Conservation (phyloP, 1,140 invertebrate species). For the Diorhabda carinulata region DNA sequence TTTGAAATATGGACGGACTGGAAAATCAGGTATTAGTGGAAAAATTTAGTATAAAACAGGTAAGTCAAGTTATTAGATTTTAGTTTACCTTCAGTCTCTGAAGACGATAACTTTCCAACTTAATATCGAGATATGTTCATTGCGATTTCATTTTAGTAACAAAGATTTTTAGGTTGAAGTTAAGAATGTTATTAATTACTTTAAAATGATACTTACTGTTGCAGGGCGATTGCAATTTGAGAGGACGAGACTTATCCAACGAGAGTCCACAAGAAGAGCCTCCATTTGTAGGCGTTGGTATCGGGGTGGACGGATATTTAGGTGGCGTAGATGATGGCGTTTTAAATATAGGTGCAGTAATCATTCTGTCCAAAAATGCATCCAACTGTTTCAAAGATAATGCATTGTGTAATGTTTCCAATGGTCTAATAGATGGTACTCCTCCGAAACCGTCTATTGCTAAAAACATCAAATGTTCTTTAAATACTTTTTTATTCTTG, state of each 20-base stretch:
- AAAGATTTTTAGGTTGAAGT: too few species aligned
- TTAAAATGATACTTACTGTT: constrained; percentile 47
- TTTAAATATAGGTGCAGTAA: constrained; percentile 61
- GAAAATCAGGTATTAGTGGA: too few species aligned
- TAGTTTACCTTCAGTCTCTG: too few species aligned
- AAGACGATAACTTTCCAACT: too few species aligned
- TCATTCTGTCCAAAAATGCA: constrained; percentile 80
- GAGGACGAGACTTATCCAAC: constrained; percentile 32
- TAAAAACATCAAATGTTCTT: constrained; percentile 34
- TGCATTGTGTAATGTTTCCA: constrained; percentile 95
- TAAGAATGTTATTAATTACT: too few species aligned
- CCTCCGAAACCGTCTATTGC: constrained; percentile 80
- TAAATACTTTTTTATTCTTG: too few species aligned
- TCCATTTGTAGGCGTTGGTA: constrained; percentile 47
- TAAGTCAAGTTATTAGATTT: too few species aligned
- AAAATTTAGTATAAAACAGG: too few species aligned
- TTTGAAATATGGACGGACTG: too few species aligned
- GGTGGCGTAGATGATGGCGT: constrained; percentile 70
- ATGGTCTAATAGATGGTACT: constrained; percentile 86
- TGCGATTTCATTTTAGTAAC: too few species aligned
- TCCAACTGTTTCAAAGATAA: constrained; percentile 87
- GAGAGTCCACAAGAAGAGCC: constrained; percentile 14
- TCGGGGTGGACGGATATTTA: constrained; percentile 56
- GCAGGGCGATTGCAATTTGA: constrained; percentile 48
- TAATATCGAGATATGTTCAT: too few species aligned